Percentiles rank a stretch among this genome's conserved stretches.
These are phyloP conservation scores for Psittacus erithacus DNA, from an alignment of 2,113 vertebrate genomes.

Conservation along the genomic window DNA sequence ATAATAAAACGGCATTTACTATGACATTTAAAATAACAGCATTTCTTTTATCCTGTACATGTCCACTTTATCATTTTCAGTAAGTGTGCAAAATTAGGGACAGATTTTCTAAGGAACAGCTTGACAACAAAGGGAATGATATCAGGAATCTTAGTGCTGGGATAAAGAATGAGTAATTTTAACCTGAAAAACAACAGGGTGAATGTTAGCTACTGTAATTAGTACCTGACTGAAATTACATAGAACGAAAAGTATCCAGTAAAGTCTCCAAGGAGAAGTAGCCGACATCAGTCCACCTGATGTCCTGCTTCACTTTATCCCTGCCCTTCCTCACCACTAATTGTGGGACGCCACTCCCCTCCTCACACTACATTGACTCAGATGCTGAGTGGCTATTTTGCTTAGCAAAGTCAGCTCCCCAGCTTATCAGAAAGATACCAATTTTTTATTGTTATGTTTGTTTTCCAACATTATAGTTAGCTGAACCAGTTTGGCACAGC, in stretches of 20 bases:
- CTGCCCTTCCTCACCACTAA: not conserved
- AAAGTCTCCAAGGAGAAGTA: not conserved
- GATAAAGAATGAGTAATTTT: not conserved
- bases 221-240: not conserved
- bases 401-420: not conserved
- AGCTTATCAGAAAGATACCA: not conserved
- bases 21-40: not conserved
- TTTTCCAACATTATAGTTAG: not conserved
- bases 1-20: not conserved
- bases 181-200: not conserved
- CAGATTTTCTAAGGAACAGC: not conserved
- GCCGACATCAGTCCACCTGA: not conserved
- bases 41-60: not conserved
- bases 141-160: not conserved
- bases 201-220: not conserved
- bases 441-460: not conserved
- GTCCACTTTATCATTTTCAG: not conserved
- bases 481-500: not conserved
- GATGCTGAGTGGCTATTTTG: not conserved
- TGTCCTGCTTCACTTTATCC: not conserved
- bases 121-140: not conserved
- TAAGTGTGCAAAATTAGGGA: not conserved
- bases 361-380: fast-evolving
- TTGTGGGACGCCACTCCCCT: not conserved
- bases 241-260: not conserved